Conservation (phyloP, 2,113 vertebrate species). For the human region GRCh38 chr11:39266001-39266500, state of each 20-base stretch:
- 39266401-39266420: neutral
- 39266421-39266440: neutral
- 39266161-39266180: neutral
- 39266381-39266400: accelerated
- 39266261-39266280: neutral
- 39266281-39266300: neutral
- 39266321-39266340: neutral
- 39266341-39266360: neutral
- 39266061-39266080: neutral
- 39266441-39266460: neutral
- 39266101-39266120: neutral
- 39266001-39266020: neutral
- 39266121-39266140: neutral
- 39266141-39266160: neutral
- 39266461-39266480: neutral
- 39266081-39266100: neutral
- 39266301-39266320: neutral
- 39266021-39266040: neutral
- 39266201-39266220: neutral
- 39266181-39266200: neutral
- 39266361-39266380: accelerated
- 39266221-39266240: neutral
- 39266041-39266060: neutral
- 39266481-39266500: neutral
- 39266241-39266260: neutral